phyloP scores from a whole-genome alignment of 64 coral and sea anemone genomes.

The Montipora cactus region DNA sequence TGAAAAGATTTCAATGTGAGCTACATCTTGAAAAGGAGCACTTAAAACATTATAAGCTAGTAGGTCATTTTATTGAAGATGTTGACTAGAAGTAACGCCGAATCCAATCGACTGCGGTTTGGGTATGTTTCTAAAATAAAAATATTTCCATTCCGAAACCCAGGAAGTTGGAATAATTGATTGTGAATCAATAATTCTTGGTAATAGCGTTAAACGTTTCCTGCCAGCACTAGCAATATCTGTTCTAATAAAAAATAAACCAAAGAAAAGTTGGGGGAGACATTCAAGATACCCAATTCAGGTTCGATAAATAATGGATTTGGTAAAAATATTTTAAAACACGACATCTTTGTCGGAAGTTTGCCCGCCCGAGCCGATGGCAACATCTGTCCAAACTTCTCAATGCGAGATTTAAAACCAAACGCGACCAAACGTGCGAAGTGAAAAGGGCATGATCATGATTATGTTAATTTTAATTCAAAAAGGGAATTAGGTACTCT shows the following conservation, averaged over 20 bases:
- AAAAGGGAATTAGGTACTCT: not conserved
- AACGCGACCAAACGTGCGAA: constrained; percentile 29
- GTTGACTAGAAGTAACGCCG: not conserved
- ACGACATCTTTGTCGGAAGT: constrained; percentile 11
- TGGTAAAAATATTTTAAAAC: not conserved
- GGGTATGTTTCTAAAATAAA: constrained; percentile 23
- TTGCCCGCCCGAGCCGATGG: not conserved
- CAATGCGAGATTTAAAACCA: not conserved
- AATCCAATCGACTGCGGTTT: constrained; percentile 28
- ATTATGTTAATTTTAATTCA: constrained; percentile 8
- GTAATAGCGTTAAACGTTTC: constrained; percentile 8
- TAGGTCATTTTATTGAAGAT: not conserved
- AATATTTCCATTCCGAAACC: constrained; percentile 9
- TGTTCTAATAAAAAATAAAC: constrained; percentile 2
- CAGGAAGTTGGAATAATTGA: constrained; percentile 44
- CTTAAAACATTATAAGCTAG: not conserved
- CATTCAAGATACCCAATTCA: not conserved
- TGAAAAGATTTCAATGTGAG: no score
- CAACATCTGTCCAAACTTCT: constrained; percentile 22
- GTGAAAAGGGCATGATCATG: not conserved
- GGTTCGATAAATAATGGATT: not conserved
- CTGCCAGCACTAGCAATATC: not conserved
- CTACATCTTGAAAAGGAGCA: not conserved
- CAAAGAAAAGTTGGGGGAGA: not conserved
- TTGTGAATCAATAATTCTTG: not conserved